phyloP scores from a whole-genome alignment of 2,113 vertebrate genomes.

The Entomyzon cyanotis region DNA sequence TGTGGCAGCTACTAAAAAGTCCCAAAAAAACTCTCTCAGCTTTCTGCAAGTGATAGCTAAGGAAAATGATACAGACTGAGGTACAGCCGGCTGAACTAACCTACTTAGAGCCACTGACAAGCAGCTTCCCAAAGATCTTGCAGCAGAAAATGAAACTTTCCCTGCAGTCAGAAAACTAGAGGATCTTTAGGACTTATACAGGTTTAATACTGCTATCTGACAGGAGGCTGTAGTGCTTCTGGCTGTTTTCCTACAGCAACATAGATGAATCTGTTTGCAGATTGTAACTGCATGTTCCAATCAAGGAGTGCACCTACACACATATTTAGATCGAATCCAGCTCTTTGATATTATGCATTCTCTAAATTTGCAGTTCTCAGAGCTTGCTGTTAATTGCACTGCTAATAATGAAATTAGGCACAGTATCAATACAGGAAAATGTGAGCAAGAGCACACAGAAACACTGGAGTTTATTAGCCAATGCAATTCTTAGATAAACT shows the following conservation, averaged over 20 bases:
- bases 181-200: not conserved
- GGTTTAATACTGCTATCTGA: not conserved
- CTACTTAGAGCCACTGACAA: not conserved
- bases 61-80: not conserved
- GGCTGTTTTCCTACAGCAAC: not conserved
- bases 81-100: not conserved
- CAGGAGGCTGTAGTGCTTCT: not conserved
- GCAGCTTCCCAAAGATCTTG: not conserved
- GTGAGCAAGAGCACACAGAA: not conserved
- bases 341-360: not conserved
- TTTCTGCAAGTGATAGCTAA: not conserved
- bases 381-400: not conserved
- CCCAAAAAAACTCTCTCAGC: not conserved
- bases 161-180: not conserved
- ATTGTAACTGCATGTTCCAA: not conserved
- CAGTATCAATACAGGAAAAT: not conserved
- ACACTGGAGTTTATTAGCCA: not conserved
- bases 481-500: not conserved
- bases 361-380: not conserved
- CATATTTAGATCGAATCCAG: not conserved
- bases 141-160: not conserved
- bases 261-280: not conserved
- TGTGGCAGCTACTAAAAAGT: not conserved
- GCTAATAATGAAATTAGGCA: not conserved
- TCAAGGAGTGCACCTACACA: not conserved